Evolutionary conservation across 2,888 invertebrate species (phyloP).

Genomic region (Argynnis bischoffii): DNA sequence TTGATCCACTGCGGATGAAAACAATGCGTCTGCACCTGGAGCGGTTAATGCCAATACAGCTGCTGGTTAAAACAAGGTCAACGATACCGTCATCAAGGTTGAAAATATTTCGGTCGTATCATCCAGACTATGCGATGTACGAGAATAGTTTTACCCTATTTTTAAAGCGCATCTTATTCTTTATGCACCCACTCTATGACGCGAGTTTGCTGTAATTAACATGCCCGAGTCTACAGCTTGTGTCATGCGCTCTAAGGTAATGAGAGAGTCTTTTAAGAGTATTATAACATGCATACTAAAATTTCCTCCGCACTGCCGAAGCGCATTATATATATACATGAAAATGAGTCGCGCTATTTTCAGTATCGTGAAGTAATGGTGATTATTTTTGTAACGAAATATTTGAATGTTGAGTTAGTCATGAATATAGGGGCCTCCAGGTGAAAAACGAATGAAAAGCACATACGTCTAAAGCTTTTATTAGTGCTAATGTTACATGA

Average conservation of each 20-base stretch:
- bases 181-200: conserved; percentile 18
- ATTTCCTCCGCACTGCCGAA: conserved; percentile 39
- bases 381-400: conserved; percentile 73
- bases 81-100: conserved; percentile 78
- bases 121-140: conserved; percentile 54
- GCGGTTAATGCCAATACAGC: conserved; percentile 57
- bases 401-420: conserved; percentile 69
- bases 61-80: conserved; percentile 72
- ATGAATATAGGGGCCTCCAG: conserved; percentile 65
- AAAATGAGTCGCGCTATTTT: conserved; percentile 67
- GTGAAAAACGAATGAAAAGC: conserved; percentile 63
- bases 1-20: conserved; percentile 39
- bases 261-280: conserved; percentile 16
- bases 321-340: conserved; percentile 44
- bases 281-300: conserved; percentile 33
- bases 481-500: conserved; percentile 74
- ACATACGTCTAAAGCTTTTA: conserved; percentile 64
- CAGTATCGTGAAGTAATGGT: conserved; percentile 72
- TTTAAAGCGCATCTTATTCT: conserved; percentile 43
- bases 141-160: conserved; percentile 56
- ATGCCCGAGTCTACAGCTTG: conserved; percentile 5
- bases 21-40: conserved; percentile 44
- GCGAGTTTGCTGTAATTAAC: conserved; percentile 25
- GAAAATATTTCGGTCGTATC: conserved; percentile 62
- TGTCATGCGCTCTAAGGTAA: conserved; percentile 11